Evolutionary conservation across 2,113 vertebrate genomes (phyloP).

Genomic region (Cochlearius cochlearius): DNA sequence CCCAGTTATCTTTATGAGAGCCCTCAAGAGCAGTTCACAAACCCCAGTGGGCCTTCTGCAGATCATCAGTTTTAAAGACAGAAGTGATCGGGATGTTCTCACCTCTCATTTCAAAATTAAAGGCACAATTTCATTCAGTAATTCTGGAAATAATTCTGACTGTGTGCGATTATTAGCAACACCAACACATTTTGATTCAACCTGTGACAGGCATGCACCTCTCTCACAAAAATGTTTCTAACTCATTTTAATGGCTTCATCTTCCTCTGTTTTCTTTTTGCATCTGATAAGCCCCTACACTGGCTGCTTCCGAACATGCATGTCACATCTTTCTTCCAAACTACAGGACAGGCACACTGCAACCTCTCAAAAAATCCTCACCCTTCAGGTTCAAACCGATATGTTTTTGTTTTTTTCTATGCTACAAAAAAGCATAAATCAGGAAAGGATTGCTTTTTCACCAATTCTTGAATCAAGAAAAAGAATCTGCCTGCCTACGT

Average conservation of each 20-base stretch:
- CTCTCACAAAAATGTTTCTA: background rate
- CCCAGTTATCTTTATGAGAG: background rate
- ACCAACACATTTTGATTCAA: background rate
- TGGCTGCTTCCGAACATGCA: background rate
- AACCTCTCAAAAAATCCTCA: background rate
- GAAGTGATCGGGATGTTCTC: background rate
- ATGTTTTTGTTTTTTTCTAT: background rate
- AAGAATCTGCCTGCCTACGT: background rate
- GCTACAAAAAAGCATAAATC: background rate
- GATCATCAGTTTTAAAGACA: background rate
- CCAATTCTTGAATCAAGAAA: background rate
- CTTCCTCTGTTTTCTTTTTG: background rate
- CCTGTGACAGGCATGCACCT: background rate
- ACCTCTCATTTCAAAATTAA: background rate
- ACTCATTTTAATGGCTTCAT: background rate
- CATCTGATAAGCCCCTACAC: background rate
- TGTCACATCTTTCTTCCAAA: background rate
- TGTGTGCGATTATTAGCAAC: background rate
- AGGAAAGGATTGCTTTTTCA: background rate
- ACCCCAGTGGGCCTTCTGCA: background rate
- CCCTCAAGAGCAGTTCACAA: background rate
- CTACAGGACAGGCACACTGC: background rate
- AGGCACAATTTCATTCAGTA: background rate
- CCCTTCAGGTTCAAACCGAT: background rate
- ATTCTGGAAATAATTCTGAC: background rate